Evolutionary conservation across 2,113 vertebrate species (phyloP), one percentile per base, ranked within the genome.

Genomic region (Ailurus styani): DNA sequence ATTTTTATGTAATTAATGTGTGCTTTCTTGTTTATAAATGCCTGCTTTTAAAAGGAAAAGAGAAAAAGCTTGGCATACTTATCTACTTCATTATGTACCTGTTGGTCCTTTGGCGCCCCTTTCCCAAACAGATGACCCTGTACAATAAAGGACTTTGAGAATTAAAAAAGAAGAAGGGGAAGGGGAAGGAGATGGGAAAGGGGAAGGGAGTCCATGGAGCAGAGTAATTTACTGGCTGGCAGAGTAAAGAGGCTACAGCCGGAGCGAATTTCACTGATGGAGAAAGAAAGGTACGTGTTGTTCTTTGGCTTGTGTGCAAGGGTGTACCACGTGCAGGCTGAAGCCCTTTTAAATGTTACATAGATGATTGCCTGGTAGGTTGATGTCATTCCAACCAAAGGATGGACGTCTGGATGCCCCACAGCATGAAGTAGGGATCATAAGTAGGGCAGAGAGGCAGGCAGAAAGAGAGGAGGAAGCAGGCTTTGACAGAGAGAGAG

Each of bases 1-100:
- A 99, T 99, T 99, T 99, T 99, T 99, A 99, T 99, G 99, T 99
- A 99, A 99, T 99, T 99, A 99, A 99, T 99, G 99, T 99, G 99
- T 99, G 99, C 99, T 99, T 99, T 99, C 99, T 98, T 99, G 99
- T 99, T 99, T 99, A 99, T 99, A 99, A 99, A 99, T 99, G 99
- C 99, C 98, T 99, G 99, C 99, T 99, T 99, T 99, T 99, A 99
- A 99, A 98, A 98, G 98, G 98, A 98, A 97, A 72, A 98, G 98
- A 98, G 99, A 98, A 99, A 99, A 99, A 98, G 99, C 99, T 99
- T 99, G 99, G 99, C 99, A 98, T 99, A 98, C 99, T 99, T 99
- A 99, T 99, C 99, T 98, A 98, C 98, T 99, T 99, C 98, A 85
- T 98, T 98, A 98, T 99, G 98, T 99, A 98, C 98, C 98, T 97